A percentile compares a stretch with the other conserved stretches of the same genome.
Conservation (phyloP, 1,140 invertebrate species). For the Drosophila nannoptera region DNA sequence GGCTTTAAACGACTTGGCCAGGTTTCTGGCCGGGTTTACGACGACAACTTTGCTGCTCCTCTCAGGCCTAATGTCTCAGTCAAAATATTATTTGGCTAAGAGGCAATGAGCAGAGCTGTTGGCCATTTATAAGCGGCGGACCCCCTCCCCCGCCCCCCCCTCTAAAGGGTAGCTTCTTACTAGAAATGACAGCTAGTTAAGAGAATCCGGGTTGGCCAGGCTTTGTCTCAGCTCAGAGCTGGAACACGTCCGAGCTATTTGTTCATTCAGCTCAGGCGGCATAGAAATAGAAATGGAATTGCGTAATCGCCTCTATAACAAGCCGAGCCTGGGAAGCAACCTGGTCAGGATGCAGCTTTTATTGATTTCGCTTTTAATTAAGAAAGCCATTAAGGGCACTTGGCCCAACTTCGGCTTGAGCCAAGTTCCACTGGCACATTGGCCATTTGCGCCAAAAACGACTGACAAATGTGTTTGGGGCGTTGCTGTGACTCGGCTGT, state of each 20-base stretch:
- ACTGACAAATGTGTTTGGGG: conserved; percentile 50
- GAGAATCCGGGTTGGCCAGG: no score
- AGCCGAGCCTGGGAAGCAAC: conserved; percentile 8
- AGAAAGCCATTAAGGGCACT: conserved; percentile 71
- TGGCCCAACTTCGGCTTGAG: conserved; percentile 14
- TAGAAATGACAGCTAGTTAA: no score
- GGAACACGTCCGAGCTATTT: neutral
- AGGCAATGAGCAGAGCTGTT: conserved; percentile 9
- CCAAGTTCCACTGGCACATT: conserved; percentile 36
- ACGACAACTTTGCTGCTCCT: conserved; percentile 21
- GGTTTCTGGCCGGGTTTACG: conserved; percentile 22
- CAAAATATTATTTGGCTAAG: conserved; percentile 30
- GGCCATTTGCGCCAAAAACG: conserved; percentile 32
- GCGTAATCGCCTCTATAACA: no score
- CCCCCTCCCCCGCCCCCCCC: no score
- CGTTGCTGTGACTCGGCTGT: conserved; percentile 34
- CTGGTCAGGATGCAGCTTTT: conserved; percentile 27
- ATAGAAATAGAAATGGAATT: neutral
- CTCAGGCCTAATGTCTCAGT: conserved; percentile 26
- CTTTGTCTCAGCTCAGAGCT: neutral
- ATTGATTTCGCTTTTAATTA: conserved; percentile 76
- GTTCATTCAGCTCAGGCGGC: neutral
- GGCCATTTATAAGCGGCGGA: conserved; percentile 7
- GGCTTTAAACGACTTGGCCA: conserved; percentile 9
- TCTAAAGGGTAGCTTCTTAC: no score